A percentile compares a stretch with the other conserved stretches of the same genome.
These are phyloP conservation scores for Agelastica alni DNA, from an alignment of 2,888 invertebrate genomes.

Conservation along the genomic window DNA sequence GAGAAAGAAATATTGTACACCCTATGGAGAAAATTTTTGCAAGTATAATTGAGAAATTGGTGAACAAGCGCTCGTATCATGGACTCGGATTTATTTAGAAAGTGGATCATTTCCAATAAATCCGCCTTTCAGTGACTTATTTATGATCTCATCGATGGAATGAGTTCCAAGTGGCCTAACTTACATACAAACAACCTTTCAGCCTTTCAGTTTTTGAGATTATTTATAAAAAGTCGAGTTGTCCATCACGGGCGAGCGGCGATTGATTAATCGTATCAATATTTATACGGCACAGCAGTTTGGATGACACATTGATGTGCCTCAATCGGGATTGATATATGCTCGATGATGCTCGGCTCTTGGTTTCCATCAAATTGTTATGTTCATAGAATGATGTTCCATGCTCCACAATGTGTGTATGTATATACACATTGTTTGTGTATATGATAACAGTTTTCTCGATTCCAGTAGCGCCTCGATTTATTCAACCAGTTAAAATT, in stretches of 20 bases:
- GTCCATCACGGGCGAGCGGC: conserved; percentile 45
- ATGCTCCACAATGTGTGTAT: conserved; percentile 3
- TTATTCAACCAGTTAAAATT: not conserved
- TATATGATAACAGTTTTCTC: not conserved
- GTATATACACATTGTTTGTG: conserved; percentile 9
- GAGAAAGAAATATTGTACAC: too few relatives aligned
- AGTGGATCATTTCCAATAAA: conserved; percentile 45
- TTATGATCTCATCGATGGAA: conserved; percentile 46
- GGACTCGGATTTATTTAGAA: conserved; percentile 45
- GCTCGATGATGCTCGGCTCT: conserved; percentile 25
- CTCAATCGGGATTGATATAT: conserved; percentile 40
- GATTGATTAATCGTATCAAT: conserved; percentile 57
- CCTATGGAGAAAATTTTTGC: too few relatives aligned
- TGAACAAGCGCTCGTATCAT: not conserved
- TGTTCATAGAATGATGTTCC: conserved; percentile 1
- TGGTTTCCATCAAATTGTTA: conserved; percentile 23
- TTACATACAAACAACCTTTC: conserved; percentile 31
- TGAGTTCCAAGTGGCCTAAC: conserved; percentile 40
- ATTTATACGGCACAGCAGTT: conserved; percentile 49
- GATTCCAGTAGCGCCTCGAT: not conserved
- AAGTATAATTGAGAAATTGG: not conserved
- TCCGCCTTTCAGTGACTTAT: conserved; percentile 42
- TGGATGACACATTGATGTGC: conserved; percentile 53
- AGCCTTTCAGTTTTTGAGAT: conserved; percentile 35
- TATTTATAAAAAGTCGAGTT: conserved; percentile 47